phyloP scores from a whole-genome alignment of 2,113 vertebrate species.

The Ammospiza caudacuta region DNA sequence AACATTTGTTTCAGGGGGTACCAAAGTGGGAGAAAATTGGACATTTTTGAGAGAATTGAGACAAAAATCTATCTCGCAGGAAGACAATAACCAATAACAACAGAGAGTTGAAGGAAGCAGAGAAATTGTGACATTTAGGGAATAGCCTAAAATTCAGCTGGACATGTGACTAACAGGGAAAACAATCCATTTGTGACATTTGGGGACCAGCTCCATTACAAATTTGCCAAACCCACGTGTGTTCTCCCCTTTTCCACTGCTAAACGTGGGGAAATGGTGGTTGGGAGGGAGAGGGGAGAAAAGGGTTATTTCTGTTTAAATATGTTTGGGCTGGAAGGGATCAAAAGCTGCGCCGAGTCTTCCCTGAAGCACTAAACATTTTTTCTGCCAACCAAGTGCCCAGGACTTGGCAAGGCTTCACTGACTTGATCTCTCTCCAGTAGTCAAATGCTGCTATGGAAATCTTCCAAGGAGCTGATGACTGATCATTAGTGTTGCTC shows the following conservation, averaged over 20 bases:
- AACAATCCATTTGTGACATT: neutral
- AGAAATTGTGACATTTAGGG: neutral
- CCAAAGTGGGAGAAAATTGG: neutral
- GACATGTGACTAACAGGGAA: accelerated
- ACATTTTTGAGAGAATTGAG: neutral
- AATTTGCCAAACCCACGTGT: neutral
- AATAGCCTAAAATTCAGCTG: neutral
- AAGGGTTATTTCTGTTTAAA: conserved; percentile 9
- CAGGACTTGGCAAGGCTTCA: conserved; percentile 45
- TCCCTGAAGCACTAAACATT: conserved; percentile 26
- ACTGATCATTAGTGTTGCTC: conserved; percentile 26
- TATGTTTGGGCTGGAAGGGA: neutral
- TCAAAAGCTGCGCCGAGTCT: neutral
- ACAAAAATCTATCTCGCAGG: neutral
- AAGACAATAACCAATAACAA: neutral
- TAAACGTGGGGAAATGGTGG: neutral
- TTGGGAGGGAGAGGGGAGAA: neutral
- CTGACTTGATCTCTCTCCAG: neutral
- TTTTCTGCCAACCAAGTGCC: conserved; percentile 17
- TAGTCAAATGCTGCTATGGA: conserved; percentile 45
- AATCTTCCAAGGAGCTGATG: conserved; percentile 37
- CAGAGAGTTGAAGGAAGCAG: neutral
- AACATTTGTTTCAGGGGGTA: neutral
- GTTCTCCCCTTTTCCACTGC: neutral
- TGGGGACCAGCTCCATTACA: neutral